Evolutionary conservation across 2,888 invertebrate species (phyloP).

Genomic region (Eutolmus rufibarbis): DNA sequence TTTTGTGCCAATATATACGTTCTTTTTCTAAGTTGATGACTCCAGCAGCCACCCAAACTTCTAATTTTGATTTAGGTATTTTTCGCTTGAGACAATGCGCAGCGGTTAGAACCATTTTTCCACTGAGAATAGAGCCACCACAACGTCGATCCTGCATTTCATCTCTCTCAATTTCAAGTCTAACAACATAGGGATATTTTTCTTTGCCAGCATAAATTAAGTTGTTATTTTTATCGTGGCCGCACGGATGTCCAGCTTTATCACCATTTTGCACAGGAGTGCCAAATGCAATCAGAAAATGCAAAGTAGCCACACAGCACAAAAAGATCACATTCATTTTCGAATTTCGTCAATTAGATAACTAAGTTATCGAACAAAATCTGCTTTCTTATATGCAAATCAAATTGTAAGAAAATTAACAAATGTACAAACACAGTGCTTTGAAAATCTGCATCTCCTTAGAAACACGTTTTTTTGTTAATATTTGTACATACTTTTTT

Average conservation of each 20-base stretch:
- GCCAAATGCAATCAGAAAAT: background rate
- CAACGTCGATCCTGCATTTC: background rate
- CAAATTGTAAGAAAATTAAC: too few relatives aligned
- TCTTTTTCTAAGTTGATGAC: background rate
- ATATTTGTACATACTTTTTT: too few relatives aligned
- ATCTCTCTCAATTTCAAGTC: background rate
- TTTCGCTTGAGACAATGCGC: background rate
- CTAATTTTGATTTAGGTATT: background rate
- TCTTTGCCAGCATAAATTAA: background rate
- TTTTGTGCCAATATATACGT: background rate
- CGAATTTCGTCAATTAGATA: background rate
- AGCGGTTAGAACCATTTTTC: background rate
- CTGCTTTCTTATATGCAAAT: too few relatives aligned
- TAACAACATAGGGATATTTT: background rate
- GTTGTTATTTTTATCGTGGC: background rate
- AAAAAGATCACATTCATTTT: background rate
- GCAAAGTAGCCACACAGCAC: background rate
- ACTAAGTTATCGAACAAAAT: too few relatives aligned
- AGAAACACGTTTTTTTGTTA: too few relatives aligned
- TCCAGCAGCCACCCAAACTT: background rate
- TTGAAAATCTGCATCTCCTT: too few relatives aligned
- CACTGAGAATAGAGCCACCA: background rate
- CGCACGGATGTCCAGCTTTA: background rate
- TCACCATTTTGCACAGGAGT: background rate
- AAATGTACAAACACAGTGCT: too few relatives aligned